Conservation (phyloP, 2,113 vertebrate genomes). For the Patagioenas fasciata region DNA sequence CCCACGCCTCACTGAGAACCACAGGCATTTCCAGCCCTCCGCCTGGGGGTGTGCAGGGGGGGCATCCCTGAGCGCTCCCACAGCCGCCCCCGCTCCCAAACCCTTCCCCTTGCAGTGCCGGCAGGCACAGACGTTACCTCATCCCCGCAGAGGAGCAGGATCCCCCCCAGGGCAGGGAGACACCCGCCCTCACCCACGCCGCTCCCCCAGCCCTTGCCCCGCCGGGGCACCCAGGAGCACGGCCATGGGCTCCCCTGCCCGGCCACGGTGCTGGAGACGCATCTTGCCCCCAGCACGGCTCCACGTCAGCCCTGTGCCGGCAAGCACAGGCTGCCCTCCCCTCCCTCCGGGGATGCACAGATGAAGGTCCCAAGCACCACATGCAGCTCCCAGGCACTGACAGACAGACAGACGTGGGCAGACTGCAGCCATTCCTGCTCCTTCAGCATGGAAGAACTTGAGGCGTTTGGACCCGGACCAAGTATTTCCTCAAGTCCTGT, state of each 20-base stretch:
- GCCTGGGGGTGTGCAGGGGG: background rate
- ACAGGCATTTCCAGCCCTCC: background rate
- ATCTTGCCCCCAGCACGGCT: fast-evolving
- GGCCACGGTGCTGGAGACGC: fast-evolving
- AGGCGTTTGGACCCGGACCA: slow-evolving; percentile 36
- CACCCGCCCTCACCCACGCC: background rate
- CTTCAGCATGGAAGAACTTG: slow-evolving; percentile 45
- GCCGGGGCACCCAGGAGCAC: background rate
- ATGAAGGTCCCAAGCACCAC: fast-evolving
- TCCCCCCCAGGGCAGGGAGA: slow-evolving; percentile 2
- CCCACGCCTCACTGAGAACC: background rate
- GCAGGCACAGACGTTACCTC: slow-evolving; percentile 67
- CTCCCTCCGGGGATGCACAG: background rate
- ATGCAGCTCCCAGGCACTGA: slow-evolving; percentile 13
- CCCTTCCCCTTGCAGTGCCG: background rate
- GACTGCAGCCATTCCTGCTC: slow-evolving; percentile 44
- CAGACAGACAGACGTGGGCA: slow-evolving; percentile 16
- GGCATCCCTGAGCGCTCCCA: background rate
- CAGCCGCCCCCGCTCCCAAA: background rate
- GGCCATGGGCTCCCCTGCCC: background rate
- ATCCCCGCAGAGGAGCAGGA: slow-evolving; percentile 10
- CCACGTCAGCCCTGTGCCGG: fast-evolving
- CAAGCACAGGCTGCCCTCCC: background rate
- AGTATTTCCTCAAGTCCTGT: slow-evolving; percentile 60
- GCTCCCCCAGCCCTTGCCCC: background rate